Evolutionary conservation across 2,113 vertebrate genomes (phyloP).

Genomic region (Melanerpes formicivorus): DNA sequence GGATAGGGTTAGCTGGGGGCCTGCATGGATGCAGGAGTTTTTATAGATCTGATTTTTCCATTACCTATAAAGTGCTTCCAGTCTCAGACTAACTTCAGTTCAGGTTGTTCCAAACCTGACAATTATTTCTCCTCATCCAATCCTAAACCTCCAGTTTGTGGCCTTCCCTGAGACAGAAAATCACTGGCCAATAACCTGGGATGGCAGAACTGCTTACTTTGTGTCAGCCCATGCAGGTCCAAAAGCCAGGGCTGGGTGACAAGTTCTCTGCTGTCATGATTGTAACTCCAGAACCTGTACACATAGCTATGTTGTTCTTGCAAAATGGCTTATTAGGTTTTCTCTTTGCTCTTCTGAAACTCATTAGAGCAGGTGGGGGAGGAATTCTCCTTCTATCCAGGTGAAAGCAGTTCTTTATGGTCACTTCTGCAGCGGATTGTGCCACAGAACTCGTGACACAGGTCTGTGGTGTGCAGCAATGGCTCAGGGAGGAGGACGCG

Average conservation of each 20-base stretch:
- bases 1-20: not conserved
- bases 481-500: not conserved
- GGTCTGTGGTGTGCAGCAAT: not conserved
- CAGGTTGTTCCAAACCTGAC: not conserved
- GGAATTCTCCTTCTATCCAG: not conserved
- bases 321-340: not conserved
- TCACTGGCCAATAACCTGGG: not conserved
- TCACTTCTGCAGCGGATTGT: not conserved
- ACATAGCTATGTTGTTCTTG: not conserved
- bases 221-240: not conserved
- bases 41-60: slow-evolving; percentile 27
- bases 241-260: not conserved
- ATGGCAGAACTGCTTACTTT: not conserved
- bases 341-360: not conserved
- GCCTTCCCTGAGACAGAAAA: not conserved
- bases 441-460: not conserved
- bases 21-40: not conserved
- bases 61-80: not conserved
- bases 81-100: not conserved
- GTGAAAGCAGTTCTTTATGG: not conserved
- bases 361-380: not conserved
- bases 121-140: not conserved
- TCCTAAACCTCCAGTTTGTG: not conserved
- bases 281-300: not conserved
- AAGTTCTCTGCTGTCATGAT: not conserved